Base-by-base conservation (phyloP, 2,797 vertebrate species). In the Acridotheres tristis region DNA sequence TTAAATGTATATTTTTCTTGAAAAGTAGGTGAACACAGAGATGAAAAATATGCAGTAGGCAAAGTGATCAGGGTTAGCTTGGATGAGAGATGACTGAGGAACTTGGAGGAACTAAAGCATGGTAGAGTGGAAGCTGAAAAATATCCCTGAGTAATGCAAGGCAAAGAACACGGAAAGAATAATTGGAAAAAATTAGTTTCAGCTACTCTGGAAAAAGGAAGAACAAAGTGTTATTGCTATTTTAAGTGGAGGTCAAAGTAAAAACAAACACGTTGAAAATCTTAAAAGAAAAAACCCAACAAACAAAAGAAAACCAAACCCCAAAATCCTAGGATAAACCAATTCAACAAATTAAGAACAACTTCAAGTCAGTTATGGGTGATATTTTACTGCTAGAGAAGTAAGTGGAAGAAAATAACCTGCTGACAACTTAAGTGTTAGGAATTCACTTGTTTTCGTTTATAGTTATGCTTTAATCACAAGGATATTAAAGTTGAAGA, bases 21-120 rank as follows among this genome's bases (percentile, higher is more conserved):
- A 88, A 91, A 96, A 85, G 47, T n/a, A 57, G 20, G 40, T 65
- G 81, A 96, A 77, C 45, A 85, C n/a, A 68, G 59, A 62, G 54
- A 59, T 77, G 47, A 91, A 92, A 96, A 79, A 77, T 72, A 61
- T 16, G 27, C 32, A 47, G 59, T 65, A 85, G 75, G 26, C n/a
- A 75, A 91, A 84, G 32, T 42, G 38, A 78, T 92, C 36, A 47
- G 71, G 51, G 45, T 77, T 88, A 80, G 16, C 78, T 84, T 55
- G 65, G 21, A 69, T 30, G 55, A 65, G 69, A 76, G 63, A 73
- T 85, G 47, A 43, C 72, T 54, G 75, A 89, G 54, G 53, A 82
- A 40, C 74, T 74, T 23, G 8, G 40, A 81, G n/a, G 1, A 11
- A 51, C 69, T 72, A 59, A 77, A 72, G 30, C 50, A 23, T 26